A percentile compares a stretch with the other conserved stretches of the same genome.
These are phyloP conservation scores for Clunio marinus DNA, from an alignment of 2,888 invertebrate species.

Conservation along the genomic window DNA sequence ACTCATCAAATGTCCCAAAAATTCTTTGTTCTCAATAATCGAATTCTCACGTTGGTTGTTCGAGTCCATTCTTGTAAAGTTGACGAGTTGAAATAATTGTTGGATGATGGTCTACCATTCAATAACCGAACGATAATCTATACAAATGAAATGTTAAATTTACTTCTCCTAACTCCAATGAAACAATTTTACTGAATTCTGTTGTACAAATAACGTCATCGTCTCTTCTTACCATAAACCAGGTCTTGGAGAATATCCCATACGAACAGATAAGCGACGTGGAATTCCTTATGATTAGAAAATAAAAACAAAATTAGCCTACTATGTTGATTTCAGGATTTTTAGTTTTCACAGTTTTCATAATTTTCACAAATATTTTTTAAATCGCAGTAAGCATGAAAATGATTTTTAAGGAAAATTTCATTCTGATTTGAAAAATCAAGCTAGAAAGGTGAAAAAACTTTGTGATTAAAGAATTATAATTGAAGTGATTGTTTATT, in stretches of 20 bases:
- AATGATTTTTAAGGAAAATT: too few species aligned
- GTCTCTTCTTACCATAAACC: slow-evolving; percentile 89
- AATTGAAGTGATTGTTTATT: too few species aligned
- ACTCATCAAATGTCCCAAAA: slow-evolving; percentile 96
- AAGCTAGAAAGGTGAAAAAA: too few species aligned
- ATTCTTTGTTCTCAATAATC: slow-evolving; percentile 90
- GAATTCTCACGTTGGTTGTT: slow-evolving; percentile 91
- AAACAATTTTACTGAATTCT: slow-evolving; percentile 91
- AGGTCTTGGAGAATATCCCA: slow-evolving; percentile 98
- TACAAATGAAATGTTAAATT: slow-evolving; percentile 54
- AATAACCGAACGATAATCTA: slow-evolving; percentile 66
- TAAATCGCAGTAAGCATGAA: too few species aligned
- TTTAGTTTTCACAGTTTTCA: too few species aligned
- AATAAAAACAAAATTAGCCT: too few species aligned
- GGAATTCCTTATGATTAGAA: too few species aligned
- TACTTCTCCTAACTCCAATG: slow-evolving; percentile 87
- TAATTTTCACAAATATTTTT: too few species aligned
- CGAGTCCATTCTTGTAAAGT: slow-evolving; percentile 94
- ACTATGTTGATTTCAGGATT: too few species aligned
- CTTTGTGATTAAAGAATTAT: too few species aligned
- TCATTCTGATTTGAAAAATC: too few species aligned
- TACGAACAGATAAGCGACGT: slow-evolving; percentile 95
- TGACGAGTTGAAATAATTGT: slow-evolving; percentile 89
- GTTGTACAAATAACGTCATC: slow-evolving; percentile 94
- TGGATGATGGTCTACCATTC: slow-evolving; percentile 87